Evolutionary conservation across 92 coral and sea anemone genomes (phyloP).

Genomic region (Virgularia gustaviana): DNA sequence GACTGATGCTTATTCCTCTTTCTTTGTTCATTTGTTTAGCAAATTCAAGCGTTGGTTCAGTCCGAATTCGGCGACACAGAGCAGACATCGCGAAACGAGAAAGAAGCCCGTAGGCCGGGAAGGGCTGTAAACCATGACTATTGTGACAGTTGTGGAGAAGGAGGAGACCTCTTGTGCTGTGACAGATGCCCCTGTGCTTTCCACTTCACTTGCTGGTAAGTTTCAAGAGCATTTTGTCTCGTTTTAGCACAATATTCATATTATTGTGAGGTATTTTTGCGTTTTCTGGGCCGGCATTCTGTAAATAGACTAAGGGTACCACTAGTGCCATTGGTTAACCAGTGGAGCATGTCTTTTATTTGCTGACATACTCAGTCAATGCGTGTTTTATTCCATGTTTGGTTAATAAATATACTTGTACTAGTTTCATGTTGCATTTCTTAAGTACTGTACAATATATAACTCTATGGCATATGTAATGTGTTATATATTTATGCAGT

Average conservation of each 20-base stretch:
- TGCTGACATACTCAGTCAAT: no score
- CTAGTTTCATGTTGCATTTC: no score
- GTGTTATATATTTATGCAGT: no score
- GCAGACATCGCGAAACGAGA: slow-evolving; percentile 70
- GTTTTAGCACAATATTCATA: not conserved
- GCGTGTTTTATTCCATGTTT: no score
- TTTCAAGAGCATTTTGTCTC: not conserved
- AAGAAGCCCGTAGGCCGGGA: slow-evolving; percentile 81
- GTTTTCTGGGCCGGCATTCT: slow-evolving; percentile 28
- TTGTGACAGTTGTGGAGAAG: slow-evolving; percentile 99
- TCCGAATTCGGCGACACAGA: slow-evolving; percentile 85
- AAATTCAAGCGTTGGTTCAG: slow-evolving; percentile 97
- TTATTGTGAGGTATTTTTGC: not conserved
- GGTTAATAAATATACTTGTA: no score
- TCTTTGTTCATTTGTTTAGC: slow-evolving; percentile 51
- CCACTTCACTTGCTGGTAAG: slow-evolving; percentile 96
- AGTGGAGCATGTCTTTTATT: no score
- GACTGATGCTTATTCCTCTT: slow-evolving; percentile 32
- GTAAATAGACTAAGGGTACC: no score
- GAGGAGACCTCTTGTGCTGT: slow-evolving; percentile 95
- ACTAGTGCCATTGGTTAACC: no score
- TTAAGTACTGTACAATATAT: no score
- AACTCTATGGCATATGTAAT: no score
- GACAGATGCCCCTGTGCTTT: slow-evolving; percentile 99
- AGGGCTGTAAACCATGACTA: slow-evolving; percentile 87